Percentiles rank a stretch among this genome's conserved stretches.
These are phyloP conservation scores for Lasioglossum malachurum DNA, from an alignment of 2,888 invertebrate genomes.

Conservation along the genomic window DNA sequence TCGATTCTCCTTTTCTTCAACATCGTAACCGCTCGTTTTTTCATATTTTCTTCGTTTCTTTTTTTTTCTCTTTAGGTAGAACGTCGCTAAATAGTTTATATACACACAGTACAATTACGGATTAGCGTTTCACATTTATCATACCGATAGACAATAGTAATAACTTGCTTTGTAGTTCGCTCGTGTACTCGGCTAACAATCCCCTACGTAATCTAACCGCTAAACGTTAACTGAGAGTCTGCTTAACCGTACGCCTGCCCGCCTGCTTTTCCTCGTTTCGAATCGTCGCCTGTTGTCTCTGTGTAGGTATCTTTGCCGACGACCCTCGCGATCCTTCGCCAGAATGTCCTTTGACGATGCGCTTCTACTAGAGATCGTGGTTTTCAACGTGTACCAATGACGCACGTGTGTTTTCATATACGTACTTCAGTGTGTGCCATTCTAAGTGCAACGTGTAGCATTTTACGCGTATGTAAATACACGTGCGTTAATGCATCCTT, in stretches of 20 bases:
- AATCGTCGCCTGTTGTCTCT: neutral
- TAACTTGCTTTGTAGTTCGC: constrained; percentile 63
- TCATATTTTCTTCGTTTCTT: constrained; percentile 14
- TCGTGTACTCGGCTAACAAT: constrained; percentile 73
- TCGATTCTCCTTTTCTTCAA: neutral
- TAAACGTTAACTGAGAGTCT: constrained; percentile 68
- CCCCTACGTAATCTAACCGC: constrained; percentile 72
- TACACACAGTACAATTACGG: constrained; percentile 73
- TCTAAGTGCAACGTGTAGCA: no score
- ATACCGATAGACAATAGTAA: constrained; percentile 71
- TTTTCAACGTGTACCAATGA: no score
- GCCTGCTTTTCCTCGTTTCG: neutral
- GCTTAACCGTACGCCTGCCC: constrained; percentile 43
- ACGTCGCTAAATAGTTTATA: constrained; percentile 63
- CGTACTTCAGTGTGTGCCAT: no score
- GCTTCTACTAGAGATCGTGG: no score
- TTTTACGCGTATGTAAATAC: no score
- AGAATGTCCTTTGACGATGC: neutral
- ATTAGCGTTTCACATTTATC: constrained; percentile 74
- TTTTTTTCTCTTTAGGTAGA: constrained; percentile 49
- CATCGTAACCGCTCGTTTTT: constrained; percentile 30
- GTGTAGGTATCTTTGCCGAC: neutral
- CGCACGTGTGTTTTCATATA: no score
- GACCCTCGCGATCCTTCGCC: neutral
- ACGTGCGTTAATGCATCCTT: no score